A percentile compares a stretch with the other conserved stretches of the same genome.
Conservation (phyloP, 2,113 vertebrate genomes). For the Osmerus mordax region DNA sequence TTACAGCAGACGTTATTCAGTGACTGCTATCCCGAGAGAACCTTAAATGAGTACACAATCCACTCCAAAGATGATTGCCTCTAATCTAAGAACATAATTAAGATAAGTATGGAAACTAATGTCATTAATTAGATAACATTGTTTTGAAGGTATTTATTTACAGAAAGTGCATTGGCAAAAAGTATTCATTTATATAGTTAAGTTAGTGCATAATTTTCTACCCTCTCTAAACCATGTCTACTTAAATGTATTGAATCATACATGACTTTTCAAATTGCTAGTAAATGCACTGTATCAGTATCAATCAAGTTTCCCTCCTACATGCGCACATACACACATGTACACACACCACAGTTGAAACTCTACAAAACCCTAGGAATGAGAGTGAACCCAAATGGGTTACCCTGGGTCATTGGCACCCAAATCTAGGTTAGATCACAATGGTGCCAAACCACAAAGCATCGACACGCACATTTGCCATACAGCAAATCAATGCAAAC, state of each 20-base stretch:
- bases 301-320: conserved; percentile 62
- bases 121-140: neutral
- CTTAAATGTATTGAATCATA: conserved; percentile 40
- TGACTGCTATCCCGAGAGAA: too few species aligned
- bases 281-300: conserved; percentile 53
- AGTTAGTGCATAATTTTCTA: neutral
- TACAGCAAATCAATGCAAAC: conserved; percentile 19
- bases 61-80: too few species aligned
- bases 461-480: neutral
- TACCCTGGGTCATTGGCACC: conserved; percentile 37
- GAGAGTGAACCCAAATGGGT: conserved; percentile 32
- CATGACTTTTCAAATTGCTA: conserved; percentile 42
- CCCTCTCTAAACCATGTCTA: conserved; percentile 13
- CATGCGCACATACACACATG: conserved; percentile 24
- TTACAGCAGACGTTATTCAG: too few species aligned
- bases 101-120: too few species aligned
- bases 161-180: too few species aligned
- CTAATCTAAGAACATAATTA: too few species aligned
- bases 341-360: conserved; percentile 19
- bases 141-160: neutral
- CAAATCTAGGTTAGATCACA: conserved; percentile 19
- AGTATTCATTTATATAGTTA: too few species aligned
- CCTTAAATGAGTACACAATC: too few species aligned
- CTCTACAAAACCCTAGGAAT: conserved; percentile 35
- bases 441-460: conserved; percentile 4